These are phyloP conservation scores for Rhagophthalmus giganteus DNA, from an alignment of 2,888 invertebrate genomes.

Conservation along the genomic window DNA sequence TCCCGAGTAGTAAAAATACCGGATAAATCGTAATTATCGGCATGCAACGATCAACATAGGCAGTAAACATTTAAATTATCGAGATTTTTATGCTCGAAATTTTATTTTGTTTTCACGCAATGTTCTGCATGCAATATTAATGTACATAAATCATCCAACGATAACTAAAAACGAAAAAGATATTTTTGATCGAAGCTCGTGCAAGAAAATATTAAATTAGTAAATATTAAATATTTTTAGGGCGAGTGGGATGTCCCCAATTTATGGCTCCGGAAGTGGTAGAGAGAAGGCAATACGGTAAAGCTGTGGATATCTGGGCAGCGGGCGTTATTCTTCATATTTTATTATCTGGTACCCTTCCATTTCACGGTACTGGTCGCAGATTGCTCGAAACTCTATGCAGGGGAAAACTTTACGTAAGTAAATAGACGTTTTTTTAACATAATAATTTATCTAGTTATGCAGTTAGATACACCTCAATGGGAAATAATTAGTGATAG, in stretches of 20 bases:
- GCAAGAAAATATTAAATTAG: not conserved
- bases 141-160: not conserved
- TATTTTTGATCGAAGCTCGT: not conserved
- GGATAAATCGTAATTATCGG: no score
- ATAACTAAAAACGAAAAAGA: not conserved
- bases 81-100: not conserved
- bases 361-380: slow-evolving; percentile 93
- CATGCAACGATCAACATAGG: no score
- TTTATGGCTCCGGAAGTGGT: slow-evolving; percentile 99
- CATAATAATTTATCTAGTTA: slow-evolving; percentile 14
- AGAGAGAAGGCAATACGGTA: slow-evolving; percentile 85
- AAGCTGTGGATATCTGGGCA: slow-evolving; percentile 97
- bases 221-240: slow-evolving; percentile 55
- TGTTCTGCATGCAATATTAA: not conserved
- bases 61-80: not conserved
- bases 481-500: slow-evolving; percentile 94
- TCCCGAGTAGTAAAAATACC: no score
- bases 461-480: slow-evolving; percentile 79
- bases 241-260: slow-evolving; percentile 92
- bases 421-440: slow-evolving; percentile 31
- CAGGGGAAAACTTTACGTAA: slow-evolving; percentile 79
- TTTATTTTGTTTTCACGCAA: not conserved
- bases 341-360: slow-evolving; percentile 89
- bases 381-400: slow-evolving; percentile 91
- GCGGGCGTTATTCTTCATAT: slow-evolving; percentile 94